Evolutionary conservation across 1,140 invertebrate species (phyloP).

Genomic region (Drosophila equinoxialis): DNA sequence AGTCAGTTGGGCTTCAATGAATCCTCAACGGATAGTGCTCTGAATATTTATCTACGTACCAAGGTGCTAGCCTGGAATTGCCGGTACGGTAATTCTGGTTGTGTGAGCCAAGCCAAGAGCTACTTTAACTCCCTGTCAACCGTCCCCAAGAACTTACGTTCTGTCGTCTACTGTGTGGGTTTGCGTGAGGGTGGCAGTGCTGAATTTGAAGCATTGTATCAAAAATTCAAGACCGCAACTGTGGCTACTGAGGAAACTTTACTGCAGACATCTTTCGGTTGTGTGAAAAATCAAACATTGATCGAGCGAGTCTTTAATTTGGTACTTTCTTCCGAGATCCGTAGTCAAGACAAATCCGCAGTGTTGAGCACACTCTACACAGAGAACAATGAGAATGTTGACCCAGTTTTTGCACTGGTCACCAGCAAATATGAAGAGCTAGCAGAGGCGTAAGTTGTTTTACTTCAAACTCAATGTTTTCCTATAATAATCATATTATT

Average conservation of each 20-base stretch:
- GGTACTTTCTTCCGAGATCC: constrained; percentile 75
- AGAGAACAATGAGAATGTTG: constrained; percentile 82
- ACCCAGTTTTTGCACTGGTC: constrained; percentile 84
- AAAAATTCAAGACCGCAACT: constrained; percentile 83
- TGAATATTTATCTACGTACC: constrained; percentile 80
- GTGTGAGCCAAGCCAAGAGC: constrained; percentile 75
- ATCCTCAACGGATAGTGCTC: constrained; percentile 40
- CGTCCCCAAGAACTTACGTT: constrained; percentile 84
- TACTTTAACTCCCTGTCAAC: constrained; percentile 62
- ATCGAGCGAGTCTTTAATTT: constrained; percentile 72
- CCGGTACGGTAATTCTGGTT: constrained; percentile 83
- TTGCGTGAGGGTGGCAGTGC: constrained; percentile 83
- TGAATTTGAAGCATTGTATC: constrained; percentile 85
- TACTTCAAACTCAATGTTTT: not conserved
- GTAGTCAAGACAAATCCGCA: constrained; percentile 80
- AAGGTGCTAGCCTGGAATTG: constrained; percentile 84
- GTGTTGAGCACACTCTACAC: constrained; percentile 83
- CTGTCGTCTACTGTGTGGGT: constrained; percentile 85
- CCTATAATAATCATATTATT: constrained; percentile 16
- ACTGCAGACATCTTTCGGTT: constrained; percentile 85
- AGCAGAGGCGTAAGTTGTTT: constrained; percentile 83
- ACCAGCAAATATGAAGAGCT: constrained; percentile 74
- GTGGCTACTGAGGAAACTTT: constrained; percentile 85
- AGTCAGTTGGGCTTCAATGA: constrained; percentile 67
- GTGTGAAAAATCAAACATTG: constrained; percentile 83